phyloP scores from a whole-genome alignment of 64 coral and sea anemone genomes.

The Porites lutea region DNA sequence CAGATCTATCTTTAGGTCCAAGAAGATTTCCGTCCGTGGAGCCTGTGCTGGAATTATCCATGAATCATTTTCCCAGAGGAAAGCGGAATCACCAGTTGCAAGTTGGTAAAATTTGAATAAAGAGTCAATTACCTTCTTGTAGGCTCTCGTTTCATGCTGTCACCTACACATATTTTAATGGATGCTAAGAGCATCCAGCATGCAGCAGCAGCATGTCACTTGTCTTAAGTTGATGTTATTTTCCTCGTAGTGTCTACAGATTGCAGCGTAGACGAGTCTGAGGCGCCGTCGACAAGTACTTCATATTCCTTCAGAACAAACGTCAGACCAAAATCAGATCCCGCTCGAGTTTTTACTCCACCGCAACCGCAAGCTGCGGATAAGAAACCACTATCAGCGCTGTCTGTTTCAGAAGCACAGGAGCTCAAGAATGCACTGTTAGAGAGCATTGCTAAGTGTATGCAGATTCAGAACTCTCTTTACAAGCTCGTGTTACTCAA shows the following conservation, averaged over 20 bases:
- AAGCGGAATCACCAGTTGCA: too few species aligned
- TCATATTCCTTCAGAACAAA: not conserved
- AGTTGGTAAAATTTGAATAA: too few species aligned
- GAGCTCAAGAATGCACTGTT: not conserved
- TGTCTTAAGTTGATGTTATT: too few species aligned
- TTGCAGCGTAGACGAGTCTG: not conserved
- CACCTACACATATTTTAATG: too few species aligned
- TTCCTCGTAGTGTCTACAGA: not conserved
- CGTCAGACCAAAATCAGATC: slow-evolving; percentile 18
- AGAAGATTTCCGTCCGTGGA: too few species aligned
- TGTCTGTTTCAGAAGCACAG: not conserved
- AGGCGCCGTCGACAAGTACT: not conserved
- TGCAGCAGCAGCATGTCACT: too few species aligned
- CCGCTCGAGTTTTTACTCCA: not conserved
- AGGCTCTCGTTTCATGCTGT: too few species aligned
- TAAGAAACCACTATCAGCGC: not conserved
- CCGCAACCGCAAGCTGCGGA: not conserved
- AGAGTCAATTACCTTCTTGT: too few species aligned
- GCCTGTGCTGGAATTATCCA: too few species aligned
- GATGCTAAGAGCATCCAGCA: too few species aligned
- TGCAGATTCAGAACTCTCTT: slow-evolving; percentile 45
- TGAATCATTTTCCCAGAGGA: too few species aligned
- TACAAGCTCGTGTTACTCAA: slow-evolving; percentile 32
- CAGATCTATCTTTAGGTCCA: too few species aligned
- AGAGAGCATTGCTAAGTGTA: slow-evolving; percentile 29